Base-by-base conservation (phyloP, 2,797 vertebrate species). In the Tamandua tetradactyla region DNA sequence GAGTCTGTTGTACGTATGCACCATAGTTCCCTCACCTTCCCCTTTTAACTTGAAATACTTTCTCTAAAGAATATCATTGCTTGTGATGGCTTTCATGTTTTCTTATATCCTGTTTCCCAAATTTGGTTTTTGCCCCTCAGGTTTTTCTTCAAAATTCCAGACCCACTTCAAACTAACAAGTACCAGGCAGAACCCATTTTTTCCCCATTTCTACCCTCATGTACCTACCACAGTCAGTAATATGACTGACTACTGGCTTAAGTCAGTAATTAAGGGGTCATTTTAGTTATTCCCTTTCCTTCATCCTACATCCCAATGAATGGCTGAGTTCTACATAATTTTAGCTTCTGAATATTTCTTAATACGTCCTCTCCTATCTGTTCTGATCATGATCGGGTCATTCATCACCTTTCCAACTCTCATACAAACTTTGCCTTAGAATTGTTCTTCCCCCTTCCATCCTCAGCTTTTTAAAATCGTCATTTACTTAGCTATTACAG, bases 21-120 rank as follows among this genome's bases (percentile, higher is more conserved):
- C n/a, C n/a, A n/a, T n/a, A n/a, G n/a, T n/a, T n/a, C n/a, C n/a
- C n/a, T 18, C 12, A 22, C 30, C 7, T 57, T 85, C 20, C 81
- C 22, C 49, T 85, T 88, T 91, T 27, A 78, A 84, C 76, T 72
- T 94, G 18, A 68, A 94, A 84, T 52, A 47, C 5, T 32, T 92
- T 71, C 35, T 87, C 40, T 84, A 10, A 22, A 13, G 82, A 71
- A 74, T 93, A n/a, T 79, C 32, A 47, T 59, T 75, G 40, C 2
- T 71, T 87, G 52, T 81, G 5, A 78, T 76, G n/a, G 6, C 30
- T 81, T 71, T 37, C 71, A 55, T 80, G 22, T 71, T 15, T 32
- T 84, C 3, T 74, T 95, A 66, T 37, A 84, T 52, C 30, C 15
- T 83, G 32, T 68, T 12, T 55, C 27, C 27, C 2, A 62, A 52